Conservation (phyloP, 2,888 invertebrate genomes). For the Lepas anatifera region DNA sequence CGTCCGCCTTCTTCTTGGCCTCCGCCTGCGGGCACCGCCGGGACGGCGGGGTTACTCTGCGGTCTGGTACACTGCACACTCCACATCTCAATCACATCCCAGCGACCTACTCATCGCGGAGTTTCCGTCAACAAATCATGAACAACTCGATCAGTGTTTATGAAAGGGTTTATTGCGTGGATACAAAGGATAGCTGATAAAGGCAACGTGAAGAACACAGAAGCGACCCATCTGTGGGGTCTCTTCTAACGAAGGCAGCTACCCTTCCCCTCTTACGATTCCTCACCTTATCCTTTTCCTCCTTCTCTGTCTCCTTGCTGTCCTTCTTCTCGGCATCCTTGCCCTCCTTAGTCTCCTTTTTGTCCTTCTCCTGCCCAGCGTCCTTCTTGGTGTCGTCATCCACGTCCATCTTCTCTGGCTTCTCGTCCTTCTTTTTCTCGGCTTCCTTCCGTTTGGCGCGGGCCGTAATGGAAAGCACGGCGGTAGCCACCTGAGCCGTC, state of each 20-base stretch:
- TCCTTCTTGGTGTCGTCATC: constrained; percentile 38
- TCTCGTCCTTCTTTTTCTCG: constrained; percentile 49
- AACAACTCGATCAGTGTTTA: too few species aligned
- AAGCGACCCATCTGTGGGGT: too few species aligned
- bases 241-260: too few species aligned
- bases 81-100: constrained; percentile 33
- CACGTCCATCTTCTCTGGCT: constrained; percentile 34
- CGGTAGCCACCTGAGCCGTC: constrained; percentile 70
- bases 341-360: constrained; percentile 33
- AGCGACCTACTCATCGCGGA: too few species aligned
- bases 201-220: too few species aligned
- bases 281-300: constrained; percentile 35
- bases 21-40: neutral
- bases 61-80: constrained; percentile 39
- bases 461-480: constrained; percentile 91
- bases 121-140: too few species aligned
- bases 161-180: too few species aligned
- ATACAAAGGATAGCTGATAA: too few species aligned
- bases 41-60: too few species aligned
- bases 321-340: constrained; percentile 34
- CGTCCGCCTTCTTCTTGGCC: constrained; percentile 52
- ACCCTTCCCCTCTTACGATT: too few species aligned
- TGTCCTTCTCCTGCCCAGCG: constrained; percentile 39
- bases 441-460: constrained; percentile 76
- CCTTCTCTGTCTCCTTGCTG: constrained; percentile 31